These are phyloP conservation scores for Ceryle rudis DNA, from an alignment of 2,797 vertebrate species.

Conservation along the genomic window DNA sequence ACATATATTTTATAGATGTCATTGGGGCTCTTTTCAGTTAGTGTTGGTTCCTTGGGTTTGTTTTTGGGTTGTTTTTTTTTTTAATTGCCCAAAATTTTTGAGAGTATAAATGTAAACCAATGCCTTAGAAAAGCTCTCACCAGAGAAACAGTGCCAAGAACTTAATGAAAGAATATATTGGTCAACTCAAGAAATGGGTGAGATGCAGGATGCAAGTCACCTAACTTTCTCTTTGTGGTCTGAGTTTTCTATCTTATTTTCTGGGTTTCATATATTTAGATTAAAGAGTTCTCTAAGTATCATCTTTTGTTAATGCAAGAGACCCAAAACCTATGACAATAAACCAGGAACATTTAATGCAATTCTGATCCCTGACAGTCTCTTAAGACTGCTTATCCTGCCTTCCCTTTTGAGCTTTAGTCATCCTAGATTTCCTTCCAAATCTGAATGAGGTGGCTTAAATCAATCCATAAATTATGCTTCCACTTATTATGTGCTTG, in stretches of 20 bases:
- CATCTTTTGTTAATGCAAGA: neutral
- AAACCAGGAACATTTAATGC: neutral
- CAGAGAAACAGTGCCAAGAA: neutral
- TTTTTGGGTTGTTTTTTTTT: neutral
- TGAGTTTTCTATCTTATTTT: neutral
- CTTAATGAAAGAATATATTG: neutral
- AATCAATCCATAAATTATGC: slow-evolving; percentile 47
- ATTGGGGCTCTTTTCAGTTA: rapidly evolving
- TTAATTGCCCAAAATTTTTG: neutral
- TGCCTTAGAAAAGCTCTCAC: neutral
- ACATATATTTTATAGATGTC: neutral
- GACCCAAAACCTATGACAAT: neutral
- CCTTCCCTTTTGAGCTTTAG: slow-evolving; percentile 56
- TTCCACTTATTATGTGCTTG: slow-evolving; percentile 57
- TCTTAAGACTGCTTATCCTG: slow-evolving; percentile 60
- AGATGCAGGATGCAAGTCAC: neutral
- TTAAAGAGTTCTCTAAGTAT: neutral
- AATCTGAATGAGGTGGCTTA: slow-evolving; percentile 57
- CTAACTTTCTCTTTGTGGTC: neutral
- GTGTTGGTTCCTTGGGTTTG: neutral
- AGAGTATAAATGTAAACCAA: neutral
- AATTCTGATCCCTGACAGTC: slow-evolving; percentile 34
- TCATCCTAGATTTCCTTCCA: slow-evolving; percentile 57
- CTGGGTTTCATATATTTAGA: neutral
- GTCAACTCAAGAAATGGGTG: neutral